These are phyloP conservation scores for Saccostrea glomerata DNA, from an alignment of 1,140 invertebrate species.

Conservation along the genomic window DNA sequence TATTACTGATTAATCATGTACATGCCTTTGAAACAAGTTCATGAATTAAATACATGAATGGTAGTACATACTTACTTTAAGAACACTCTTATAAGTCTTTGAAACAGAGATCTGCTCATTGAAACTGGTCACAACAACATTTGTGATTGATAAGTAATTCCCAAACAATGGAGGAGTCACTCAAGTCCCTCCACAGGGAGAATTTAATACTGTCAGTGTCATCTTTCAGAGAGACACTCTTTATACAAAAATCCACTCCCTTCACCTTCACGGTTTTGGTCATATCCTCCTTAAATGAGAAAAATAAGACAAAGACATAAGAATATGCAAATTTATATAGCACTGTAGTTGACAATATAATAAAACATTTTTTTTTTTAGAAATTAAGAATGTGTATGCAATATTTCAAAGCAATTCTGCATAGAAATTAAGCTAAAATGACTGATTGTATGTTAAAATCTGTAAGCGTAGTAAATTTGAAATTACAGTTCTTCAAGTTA, in stretches of 20 bases:
- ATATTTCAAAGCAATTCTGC: background rate
- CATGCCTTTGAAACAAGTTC: background rate
- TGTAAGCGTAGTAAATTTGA: background rate
- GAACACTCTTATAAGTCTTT: background rate
- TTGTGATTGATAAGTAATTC: background rate
- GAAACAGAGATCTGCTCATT: background rate
- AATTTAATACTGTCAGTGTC: background rate
- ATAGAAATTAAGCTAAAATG: background rate
- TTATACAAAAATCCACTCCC: background rate
- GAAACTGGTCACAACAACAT: background rate
- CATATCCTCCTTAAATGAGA: conserved; percentile 11
- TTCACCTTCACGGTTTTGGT: conserved; percentile 5
- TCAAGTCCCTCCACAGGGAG: conserved; percentile 4
- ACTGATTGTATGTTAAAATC: background rate
- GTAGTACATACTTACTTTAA: background rate
- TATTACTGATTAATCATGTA: background rate
- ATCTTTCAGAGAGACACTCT: background rate
- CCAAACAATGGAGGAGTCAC: background rate
- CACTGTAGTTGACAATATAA: background rate
- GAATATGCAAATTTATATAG: background rate
- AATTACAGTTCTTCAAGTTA: background rate
- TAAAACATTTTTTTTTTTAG: no score
- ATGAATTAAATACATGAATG: background rate
- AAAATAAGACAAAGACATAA: background rate
- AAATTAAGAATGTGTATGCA: background rate